These are phyloP conservation scores for Callionymus lyra DNA, from an alignment of 2,113 vertebrate genomes.

Conservation along the genomic window DNA sequence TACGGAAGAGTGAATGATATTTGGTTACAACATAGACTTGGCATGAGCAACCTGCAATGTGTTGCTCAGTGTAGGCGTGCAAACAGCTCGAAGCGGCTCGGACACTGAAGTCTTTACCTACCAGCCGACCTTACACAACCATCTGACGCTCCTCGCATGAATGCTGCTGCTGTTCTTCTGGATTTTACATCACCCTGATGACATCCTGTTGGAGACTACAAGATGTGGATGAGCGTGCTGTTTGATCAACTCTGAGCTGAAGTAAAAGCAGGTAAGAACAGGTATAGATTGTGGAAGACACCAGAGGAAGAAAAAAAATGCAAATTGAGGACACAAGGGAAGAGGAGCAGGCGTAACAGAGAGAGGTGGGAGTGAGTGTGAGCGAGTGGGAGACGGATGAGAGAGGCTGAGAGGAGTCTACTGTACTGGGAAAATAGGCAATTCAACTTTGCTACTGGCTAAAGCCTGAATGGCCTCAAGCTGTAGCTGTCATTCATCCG, in stretches of 20 bases:
- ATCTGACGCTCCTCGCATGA: slow-evolving; percentile 4
- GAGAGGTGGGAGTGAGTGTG: slow-evolving; percentile 35
- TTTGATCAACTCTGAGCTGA: background rate
- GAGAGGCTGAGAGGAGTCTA: slow-evolving; percentile 9
- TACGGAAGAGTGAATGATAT: slow-evolving; percentile 1
- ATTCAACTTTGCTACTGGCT: slow-evolving; percentile 23
- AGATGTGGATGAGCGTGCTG: background rate
- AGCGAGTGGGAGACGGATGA: slow-evolving; percentile 33
- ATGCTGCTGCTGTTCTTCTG: slow-evolving; percentile 3
- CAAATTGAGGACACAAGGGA: slow-evolving; percentile 5
- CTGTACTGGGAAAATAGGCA: slow-evolving; percentile 24
- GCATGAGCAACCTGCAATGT: slow-evolving; percentile 7
- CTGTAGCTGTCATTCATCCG: slow-evolving; percentile 29
- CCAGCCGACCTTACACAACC: slow-evolving; percentile 13
- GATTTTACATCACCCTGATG: background rate
- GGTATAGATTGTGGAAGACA: slow-evolving; percentile 21
- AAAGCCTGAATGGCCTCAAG: slow-evolving; percentile 37
- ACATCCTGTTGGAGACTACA: background rate
- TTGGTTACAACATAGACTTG: slow-evolving; percentile 15
- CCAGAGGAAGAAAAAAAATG: slow-evolving; percentile 21
- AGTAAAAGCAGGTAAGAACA: slow-evolving; percentile 12
- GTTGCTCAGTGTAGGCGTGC: slow-evolving; percentile 24
- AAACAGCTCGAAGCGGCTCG: slow-evolving; percentile 12
- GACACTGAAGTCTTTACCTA: slow-evolving; percentile 9
- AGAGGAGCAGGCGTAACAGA: slow-evolving; percentile 1